Percentiles rank a stretch among this genome's conserved stretches.
Evolutionary conservation across 1,140 invertebrate genomes (phyloP).

Genomic region (Apocrypta bakeri): DNA sequence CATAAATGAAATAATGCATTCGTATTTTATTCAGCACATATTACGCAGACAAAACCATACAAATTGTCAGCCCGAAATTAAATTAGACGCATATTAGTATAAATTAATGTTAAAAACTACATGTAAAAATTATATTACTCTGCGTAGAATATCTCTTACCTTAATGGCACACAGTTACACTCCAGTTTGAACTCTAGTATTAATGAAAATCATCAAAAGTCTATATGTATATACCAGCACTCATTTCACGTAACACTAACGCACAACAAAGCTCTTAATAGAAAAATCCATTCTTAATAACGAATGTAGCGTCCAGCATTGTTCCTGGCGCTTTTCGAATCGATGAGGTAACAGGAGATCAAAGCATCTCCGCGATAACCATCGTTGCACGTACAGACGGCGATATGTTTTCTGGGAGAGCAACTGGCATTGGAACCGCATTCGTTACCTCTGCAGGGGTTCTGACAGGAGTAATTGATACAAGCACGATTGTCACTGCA

Average conservation of each 20-base stretch:
- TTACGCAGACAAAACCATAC: neutral
- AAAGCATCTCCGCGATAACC: conserved; percentile 90
- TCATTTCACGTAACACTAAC: neutral
- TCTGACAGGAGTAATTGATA: conserved; percentile 83
- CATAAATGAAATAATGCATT: neutral
- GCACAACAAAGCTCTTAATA: neutral
- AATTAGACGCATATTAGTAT: conserved; percentile 10
- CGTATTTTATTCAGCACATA: neutral
- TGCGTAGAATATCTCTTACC: neutral
- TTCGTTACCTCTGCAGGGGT: conserved; percentile 84
- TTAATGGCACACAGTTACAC: conserved; percentile 42
- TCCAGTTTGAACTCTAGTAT: neutral
- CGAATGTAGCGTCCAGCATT: conserved; percentile 47
- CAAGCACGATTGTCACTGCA: conserved; percentile 83
- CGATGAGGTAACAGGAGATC: conserved; percentile 64
- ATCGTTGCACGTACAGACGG: conserved; percentile 88
- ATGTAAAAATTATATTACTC: neutral
- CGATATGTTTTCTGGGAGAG: conserved; percentile 85
- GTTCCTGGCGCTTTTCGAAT: conserved; percentile 48
- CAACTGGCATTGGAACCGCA: conserved; percentile 79
- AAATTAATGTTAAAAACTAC: conserved; percentile 24
- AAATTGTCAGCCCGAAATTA: conserved; percentile 9
- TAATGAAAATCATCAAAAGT: neutral
- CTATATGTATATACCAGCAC: neutral
- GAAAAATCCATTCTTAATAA: too few relatives aligned